Conservation (phyloP, 1,140 invertebrate species). For the Bombus waltoni region DNA sequence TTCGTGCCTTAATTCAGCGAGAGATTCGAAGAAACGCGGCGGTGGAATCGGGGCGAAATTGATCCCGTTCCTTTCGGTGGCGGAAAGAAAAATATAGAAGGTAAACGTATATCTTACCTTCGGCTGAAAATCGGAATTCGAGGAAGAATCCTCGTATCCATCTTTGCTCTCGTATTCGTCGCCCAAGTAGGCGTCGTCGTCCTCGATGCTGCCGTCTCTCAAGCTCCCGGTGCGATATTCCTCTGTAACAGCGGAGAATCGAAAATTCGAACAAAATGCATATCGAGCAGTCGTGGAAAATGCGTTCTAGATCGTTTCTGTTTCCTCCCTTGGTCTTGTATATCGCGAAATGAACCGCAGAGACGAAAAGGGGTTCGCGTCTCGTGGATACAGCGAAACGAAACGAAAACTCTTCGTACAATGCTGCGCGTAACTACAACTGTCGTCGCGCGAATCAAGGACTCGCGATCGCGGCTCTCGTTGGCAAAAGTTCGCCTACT, state of each 20-base stretch:
- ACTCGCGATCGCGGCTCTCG: too few species aligned
- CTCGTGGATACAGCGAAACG: not conserved
- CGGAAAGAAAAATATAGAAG: conserved; percentile 14
- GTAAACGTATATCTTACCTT: conserved; percentile 65
- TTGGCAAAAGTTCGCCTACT: too few species aligned
- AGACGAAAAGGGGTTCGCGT: not conserved
- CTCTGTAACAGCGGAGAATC: conserved; percentile 51
- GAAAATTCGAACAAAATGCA: conserved; percentile 23
- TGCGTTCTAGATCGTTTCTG: not conserved
- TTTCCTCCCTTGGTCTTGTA: not conserved
- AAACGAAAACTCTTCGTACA: not conserved
- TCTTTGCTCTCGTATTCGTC: conserved; percentile 71
- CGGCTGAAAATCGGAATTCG: conserved; percentile 57
- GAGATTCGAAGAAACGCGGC: not conserved
- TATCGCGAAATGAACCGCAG: not conserved
- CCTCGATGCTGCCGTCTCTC: conserved; percentile 57
- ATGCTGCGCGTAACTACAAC: too few species aligned
- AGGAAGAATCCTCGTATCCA: conserved; percentile 55
- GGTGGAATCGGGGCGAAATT: not conserved
- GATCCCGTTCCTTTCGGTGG: not conserved
- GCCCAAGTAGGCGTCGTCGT: conserved; percentile 69
- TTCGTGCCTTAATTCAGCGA: not conserved
- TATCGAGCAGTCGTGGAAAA: conserved; percentile 1
- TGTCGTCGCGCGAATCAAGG: too few species aligned
- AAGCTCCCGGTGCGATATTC: conserved; percentile 61